Conservation (phyloP, 2,797 vertebrate genomes). For the Saxicola maurus region DNA sequence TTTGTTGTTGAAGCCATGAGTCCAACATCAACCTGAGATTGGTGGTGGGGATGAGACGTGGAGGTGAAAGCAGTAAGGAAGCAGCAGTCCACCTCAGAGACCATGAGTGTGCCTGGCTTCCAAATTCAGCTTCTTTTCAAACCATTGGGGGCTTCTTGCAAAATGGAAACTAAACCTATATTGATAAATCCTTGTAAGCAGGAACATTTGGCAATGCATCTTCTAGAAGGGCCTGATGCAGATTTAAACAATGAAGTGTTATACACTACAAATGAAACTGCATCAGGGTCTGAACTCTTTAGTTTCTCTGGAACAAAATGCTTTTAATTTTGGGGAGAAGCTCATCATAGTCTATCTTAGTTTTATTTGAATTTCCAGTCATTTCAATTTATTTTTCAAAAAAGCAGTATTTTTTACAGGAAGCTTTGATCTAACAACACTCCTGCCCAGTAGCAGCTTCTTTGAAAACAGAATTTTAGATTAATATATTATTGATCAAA, state of each 20-base stretch:
- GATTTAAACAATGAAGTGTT: background rate
- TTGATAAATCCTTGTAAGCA: background rate
- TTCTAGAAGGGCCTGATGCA: background rate
- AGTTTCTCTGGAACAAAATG: background rate
- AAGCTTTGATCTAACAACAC: background rate
- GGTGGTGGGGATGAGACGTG: background rate
- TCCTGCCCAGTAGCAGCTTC: background rate
- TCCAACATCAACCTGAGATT: background rate
- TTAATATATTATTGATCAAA: background rate
- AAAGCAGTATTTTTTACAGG: background rate
- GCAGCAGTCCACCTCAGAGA: background rate
- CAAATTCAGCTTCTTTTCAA: background rate
- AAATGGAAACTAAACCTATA: background rate
- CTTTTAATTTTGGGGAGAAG: background rate
- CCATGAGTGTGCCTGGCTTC: background rate
- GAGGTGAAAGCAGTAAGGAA: background rate
- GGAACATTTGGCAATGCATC: background rate
- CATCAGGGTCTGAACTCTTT: background rate
- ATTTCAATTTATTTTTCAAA: background rate
- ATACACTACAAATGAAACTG: background rate
- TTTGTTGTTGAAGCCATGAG: background rate
- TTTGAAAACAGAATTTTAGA: background rate
- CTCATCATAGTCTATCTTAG: background rate
- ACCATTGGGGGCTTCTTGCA: background rate
- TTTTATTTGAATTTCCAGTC: background rate